Evolutionary conservation across 2,113 vertebrate genomes (phyloP), one percentile per base, ranked within the genome.

Genomic region (Progne subis): DNA sequence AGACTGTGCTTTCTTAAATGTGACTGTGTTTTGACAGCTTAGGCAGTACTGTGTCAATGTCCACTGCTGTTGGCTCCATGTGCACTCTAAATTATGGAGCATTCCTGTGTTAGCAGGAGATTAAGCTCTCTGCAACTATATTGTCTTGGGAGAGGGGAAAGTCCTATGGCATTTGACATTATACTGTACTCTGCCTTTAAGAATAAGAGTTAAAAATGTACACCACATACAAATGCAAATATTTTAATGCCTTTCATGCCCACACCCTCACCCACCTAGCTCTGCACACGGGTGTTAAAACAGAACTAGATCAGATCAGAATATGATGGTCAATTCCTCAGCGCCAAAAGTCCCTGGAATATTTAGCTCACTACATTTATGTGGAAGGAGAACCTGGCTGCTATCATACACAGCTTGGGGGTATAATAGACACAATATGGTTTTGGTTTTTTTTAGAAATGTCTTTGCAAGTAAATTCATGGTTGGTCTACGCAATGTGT

Each of bases 11-110:
- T 67, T 61, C 60, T 57, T 26, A 70, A 74, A 61, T 5, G 19
- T 60, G 55, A 24, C 16, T 37, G 17, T 1, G 5, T 56, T 91
- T 74, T 15, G 12, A 29, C 11, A 77, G 37, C 14, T 83, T 17
- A 65, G 50, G 34, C 29, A 41, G 31, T 37, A 18, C n/a, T 46
- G 3, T 65, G 19, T 26, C 28, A 46, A 15, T 41, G 32, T 18
- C 12, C 28, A 55, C 14, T 47, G 28, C 31, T n/a, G 2, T 31
- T 41, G 34, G 44, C 34, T 85, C 17, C 49, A 20, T 0, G 0
- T 16, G 5, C 31, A 29, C 37, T 39, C 32, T 59, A 14, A 77
- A 24, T 29, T 31, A 24, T 23, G 44, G 26, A 31, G 18, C 39
- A 59, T 21, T 49, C 10, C 18, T 37, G 10, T 31, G 6, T 25